phyloP scores from a whole-genome alignment of 2,888 invertebrate species.

The Cyrtodaria siliqua region DNA sequence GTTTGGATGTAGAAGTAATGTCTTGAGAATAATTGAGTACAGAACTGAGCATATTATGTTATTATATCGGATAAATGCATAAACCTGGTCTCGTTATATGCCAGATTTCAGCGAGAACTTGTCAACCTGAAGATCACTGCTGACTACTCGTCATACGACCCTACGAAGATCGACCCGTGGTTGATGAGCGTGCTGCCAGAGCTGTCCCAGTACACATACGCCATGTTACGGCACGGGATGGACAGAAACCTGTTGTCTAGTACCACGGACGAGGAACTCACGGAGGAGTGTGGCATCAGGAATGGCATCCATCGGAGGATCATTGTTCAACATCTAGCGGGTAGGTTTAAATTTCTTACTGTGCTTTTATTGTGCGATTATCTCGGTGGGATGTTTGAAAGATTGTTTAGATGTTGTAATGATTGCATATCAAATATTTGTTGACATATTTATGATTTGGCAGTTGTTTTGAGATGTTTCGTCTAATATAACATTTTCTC shows the following conservation, averaged over 20 bases:
- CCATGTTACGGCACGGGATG: slow-evolving; percentile 97
- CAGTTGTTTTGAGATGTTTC: no score
- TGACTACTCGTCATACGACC: slow-evolving; percentile 97
- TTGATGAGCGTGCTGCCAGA: slow-evolving; percentile 94
- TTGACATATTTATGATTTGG: no score
- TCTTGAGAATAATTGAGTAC: no score
- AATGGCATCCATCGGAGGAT: slow-evolving; percentile 98
- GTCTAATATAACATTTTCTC: no score
- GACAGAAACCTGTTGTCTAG: slow-evolving; percentile 94
- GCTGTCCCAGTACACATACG: slow-evolving; percentile 98
- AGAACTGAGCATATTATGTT: no score
- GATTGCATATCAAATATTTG: no score
- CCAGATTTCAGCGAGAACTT: slow-evolving; percentile 95
- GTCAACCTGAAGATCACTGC: slow-evolving; percentile 97
- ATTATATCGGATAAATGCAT: no score
- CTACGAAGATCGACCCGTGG: slow-evolving; percentile 90
- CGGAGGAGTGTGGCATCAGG: slow-evolving; percentile 95
- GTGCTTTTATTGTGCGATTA: background rate
- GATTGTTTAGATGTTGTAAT: background rate
- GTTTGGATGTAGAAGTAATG: no score
- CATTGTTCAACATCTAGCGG: slow-evolving; percentile 95
- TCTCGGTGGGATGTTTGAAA: background rate
- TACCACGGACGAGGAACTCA: slow-evolving; percentile 96
- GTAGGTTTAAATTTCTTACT: slow-evolving; percentile 85
- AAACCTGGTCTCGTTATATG: no score